Evolutionary conservation across 2,797 vertebrate species (phyloP), one percentile per base, ranked within the genome.

Genomic region (Sardinella longiceps): DNA sequence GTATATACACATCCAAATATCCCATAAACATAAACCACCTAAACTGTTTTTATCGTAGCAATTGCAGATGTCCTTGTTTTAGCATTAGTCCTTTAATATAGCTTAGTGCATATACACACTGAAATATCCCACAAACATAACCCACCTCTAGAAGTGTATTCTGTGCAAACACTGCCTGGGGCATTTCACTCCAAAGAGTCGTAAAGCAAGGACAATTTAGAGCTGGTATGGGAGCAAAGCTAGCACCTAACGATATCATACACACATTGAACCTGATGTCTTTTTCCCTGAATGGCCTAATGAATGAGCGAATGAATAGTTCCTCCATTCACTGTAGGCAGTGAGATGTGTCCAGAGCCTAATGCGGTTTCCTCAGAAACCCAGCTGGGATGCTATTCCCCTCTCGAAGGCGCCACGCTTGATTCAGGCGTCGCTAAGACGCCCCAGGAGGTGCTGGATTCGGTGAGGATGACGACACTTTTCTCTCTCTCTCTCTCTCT

Each of bases 161-260:
- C 43, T 77, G 23, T 60, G n/a, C 7, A 39, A 77, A 77, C 18
- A 9, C 33, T 23, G 37, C 7, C 70, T 23, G 10, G 37, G 20
- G 33, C 15, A 43, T 14, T 23, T 20, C 37, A 23, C 18, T 1
- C 37, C 18, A 39, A 3, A 10, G 37, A 20, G 39, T 43, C 70
- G 43, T 77, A 43, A 39, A 39, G 15, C 66, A 74, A 77, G 70
- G 25, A 6, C 70, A 77, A 77, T 43, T 77, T 77, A 77, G 70
- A 77, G 37, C 5, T 33, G 18, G 37, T 43, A 39, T 20, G 14
- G 70, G 20, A 5, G 18, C 70, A 43, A 77, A 77, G 37, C n/a
- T n/a, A n/a, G n/a, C 70, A 77, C 15, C 33, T 39, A 43, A 77
- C 25, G 20, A 39, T 43, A 43, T 43, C 14, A 77, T 23, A 43